Base-by-base conservation (phyloP, 2,888 invertebrate genomes). In the Diarsia dahlii region DNA sequence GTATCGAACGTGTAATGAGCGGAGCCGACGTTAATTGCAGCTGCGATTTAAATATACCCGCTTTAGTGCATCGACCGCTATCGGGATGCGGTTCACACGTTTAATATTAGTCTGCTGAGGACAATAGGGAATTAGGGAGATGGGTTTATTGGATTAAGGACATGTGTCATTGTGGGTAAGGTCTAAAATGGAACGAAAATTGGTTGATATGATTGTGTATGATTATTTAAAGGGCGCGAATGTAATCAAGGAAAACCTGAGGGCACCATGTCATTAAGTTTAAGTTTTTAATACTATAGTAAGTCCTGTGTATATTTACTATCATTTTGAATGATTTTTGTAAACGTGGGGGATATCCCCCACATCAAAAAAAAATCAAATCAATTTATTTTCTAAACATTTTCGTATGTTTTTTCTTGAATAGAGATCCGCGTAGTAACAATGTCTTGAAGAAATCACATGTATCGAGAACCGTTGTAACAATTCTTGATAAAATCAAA, bases 21-120 rank as follows among this genome's bases (percentile, higher is more conserved):
- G 83, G 83, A 81, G 84, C 87, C 84, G 88, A 91, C 91, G 91
- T 93, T 94, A 94, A 94, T 94, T 93, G 90, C 92, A 84, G 90
- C 91, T 76, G 79, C 82, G 93, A 91, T 93, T 92, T 93, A 94
- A 94, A 94, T 94, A 94, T 93, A 95, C 90, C 91, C 89, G 83
- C 68, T 82, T 89, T 85, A 90, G 93, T 88, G 94, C 93, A 91
- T 92, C 90, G 94, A 94, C 95, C 94, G 92, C 90, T 79, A 87
- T 87, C 85, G 56, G 78, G 78, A 74, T 78, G 84, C 78, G 62
- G 77, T 81, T 85, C 81, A 81, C 79, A 78, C 75, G 75, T 80
- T 58, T 68, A 62, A 66, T 72, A 80, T 71, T 80, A 80, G 80
- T 71, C 66, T 12, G 9, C 58, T 58, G 50, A n/a, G 18, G 65